phyloP scores from a whole-genome alignment of 2,797 vertebrate species.

The Halcyon chelicuti region DNA sequence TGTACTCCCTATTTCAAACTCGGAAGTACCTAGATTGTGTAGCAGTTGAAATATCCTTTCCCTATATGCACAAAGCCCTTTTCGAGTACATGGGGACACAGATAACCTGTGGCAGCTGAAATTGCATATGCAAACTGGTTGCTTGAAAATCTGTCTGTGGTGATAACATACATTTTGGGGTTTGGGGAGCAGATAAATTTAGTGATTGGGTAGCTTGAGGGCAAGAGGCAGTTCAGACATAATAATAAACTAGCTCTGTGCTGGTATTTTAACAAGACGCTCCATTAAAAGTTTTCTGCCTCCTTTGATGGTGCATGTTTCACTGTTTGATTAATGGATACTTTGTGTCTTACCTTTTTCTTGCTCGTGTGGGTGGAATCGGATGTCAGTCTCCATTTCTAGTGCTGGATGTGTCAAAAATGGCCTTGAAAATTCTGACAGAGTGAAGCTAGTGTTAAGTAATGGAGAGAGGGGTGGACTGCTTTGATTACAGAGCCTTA shows the following conservation, averaged over 20 bases:
- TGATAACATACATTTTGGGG: not conserved
- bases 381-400: not conserved
- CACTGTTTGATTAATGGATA: not conserved
- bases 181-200: not conserved
- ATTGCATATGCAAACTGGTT: not conserved
- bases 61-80: not conserved
- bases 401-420: not conserved
- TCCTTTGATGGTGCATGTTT: not conserved
- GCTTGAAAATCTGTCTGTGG: not conserved
- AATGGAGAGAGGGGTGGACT: not conserved
- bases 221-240: not conserved
- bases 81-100: not conserved
- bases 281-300: not conserved
- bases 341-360: not conserved
- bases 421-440: not conserved
- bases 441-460: not conserved
- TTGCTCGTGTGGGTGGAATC: not conserved
- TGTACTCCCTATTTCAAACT: not conserved
- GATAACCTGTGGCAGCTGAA: not conserved
- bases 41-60: not conserved
- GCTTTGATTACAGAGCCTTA: not conserved
- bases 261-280: not conserved
- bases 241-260: not conserved
- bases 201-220: not conserved
- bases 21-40: not conserved